A percentile compares a stretch with the other conserved stretches of the same genome.
Evolutionary conservation across 2,113 vertebrate genomes (phyloP).

Genomic region (Mola mola): DNA sequence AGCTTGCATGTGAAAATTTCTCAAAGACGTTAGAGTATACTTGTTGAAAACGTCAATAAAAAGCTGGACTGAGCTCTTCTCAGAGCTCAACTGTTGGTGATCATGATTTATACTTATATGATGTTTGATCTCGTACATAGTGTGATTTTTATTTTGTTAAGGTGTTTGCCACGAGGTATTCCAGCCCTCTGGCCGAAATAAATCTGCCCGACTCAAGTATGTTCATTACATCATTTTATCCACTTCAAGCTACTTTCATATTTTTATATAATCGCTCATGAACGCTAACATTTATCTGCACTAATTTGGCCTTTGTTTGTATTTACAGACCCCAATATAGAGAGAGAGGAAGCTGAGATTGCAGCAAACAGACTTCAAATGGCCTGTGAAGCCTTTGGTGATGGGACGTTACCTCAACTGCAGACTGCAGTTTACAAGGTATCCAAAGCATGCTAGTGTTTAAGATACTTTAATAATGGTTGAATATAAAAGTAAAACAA

Average conservation of each 20-base stretch:
- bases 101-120: no score
- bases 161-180: constrained; percentile 81
- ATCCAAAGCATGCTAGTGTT: background rate
- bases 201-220: constrained; percentile 71
- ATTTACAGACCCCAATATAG: constrained; percentile 79
- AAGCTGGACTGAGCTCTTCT: no score
- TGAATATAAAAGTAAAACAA: background rate
- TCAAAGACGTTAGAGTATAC: no score
- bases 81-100: no score
- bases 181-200: constrained; percentile 67
- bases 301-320: background rate
- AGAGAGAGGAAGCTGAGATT: constrained; percentile 82
- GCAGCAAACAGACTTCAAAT: constrained; percentile 79
- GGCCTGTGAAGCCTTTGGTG: constrained; percentile 86
- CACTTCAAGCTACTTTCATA: background rate
- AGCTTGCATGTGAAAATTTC: no score
- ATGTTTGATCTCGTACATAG: background rate
- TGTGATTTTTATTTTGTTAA: constrained; percentile 39
- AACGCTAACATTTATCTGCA: no score
- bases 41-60: no score
- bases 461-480: background rate
- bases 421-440: constrained; percentile 91
- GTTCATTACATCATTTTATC: constrained; percentile 31
- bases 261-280: background rate
- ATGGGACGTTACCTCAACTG: constrained; percentile 83